Evolutionary conservation across 1,140 invertebrate genomes (phyloP).

Genomic region (Vanessa tameamea): DNA sequence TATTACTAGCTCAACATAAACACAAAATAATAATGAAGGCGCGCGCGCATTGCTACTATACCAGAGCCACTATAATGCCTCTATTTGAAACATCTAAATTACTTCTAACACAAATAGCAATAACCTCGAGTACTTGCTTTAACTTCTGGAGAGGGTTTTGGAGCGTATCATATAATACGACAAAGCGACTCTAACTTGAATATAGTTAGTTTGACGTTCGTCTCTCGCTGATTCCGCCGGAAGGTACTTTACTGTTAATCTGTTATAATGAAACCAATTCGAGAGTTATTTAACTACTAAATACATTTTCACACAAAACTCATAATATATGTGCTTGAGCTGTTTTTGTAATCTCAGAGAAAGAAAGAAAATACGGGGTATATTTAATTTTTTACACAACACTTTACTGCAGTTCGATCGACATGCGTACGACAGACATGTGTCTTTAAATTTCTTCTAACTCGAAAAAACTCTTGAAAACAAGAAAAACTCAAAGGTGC

Average conservation of each 20-base stretch:
- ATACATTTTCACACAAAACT: too few relatives aligned
- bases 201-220: slow-evolving; percentile 17
- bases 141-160: slow-evolving; percentile 15
- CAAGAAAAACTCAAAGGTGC: too few relatives aligned
- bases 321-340: too few relatives aligned
- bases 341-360: too few relatives aligned
- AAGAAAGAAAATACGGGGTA: too few relatives aligned
- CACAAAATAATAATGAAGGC: neutral
- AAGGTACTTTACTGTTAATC: slow-evolving; percentile 7
- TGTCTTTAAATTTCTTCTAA: too few relatives aligned
- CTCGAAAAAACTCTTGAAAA: too few relatives aligned
- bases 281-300: too few relatives aligned
- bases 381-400: too few relatives aligned
- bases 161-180: slow-evolving; percentile 4
- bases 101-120: slow-evolving; percentile 19
- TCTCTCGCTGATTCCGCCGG: slow-evolving; percentile 6
- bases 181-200: slow-evolving; percentile 16
- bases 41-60: slow-evolving; percentile 2
- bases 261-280: neutral
- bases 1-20: neutral
- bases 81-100: slow-evolving; percentile 11
- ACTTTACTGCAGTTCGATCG: too few relatives aligned
- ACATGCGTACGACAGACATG: too few relatives aligned
- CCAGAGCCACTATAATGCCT: neutral
- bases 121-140: slow-evolving; percentile 20